Percentiles rank a stretch among this genome's conserved stretches.
These are phyloP conservation scores for Suillia variegata DNA, from an alignment of 2,888 invertebrate species.

Conservation along the genomic window DNA sequence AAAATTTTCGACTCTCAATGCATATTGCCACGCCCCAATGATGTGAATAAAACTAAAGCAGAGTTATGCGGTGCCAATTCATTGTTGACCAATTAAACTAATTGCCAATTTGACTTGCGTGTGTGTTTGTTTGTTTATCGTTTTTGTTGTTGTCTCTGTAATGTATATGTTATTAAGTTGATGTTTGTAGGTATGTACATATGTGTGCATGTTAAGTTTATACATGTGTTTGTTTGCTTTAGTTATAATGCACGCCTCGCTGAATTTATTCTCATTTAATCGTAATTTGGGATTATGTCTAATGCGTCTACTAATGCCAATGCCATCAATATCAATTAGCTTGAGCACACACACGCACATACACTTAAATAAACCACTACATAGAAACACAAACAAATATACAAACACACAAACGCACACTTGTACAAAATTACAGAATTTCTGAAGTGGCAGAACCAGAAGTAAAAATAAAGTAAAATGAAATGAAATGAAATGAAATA, in stretches of 20 bases:
- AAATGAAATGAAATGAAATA: no score
- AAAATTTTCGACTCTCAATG: not conserved
- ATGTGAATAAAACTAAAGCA: no score
- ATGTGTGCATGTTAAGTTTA: not conserved
- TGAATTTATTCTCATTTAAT: slow-evolving; percentile 36
- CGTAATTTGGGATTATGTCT: slow-evolving; percentile 38
- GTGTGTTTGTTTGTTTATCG: not conserved
- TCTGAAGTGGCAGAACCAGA: no score
- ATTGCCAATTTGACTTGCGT: slow-evolving; percentile 24
- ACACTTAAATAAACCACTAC: slow-evolving; percentile 8
- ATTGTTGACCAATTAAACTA: slow-evolving; percentile 36
- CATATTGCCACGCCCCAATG: no score
- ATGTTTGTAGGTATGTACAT: slow-evolving; percentile 10
- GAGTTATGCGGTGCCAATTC: slow-evolving; percentile 1
- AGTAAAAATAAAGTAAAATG: no score
- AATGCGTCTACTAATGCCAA: slow-evolving; percentile 33
- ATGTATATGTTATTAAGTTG: slow-evolving; percentile 19
- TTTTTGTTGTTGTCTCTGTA: no score
- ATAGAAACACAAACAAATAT: no score
- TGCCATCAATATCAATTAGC: slow-evolving; percentile 38
- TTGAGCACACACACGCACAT: slow-evolving; percentile 4
- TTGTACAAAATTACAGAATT: no score
- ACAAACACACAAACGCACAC: no score
- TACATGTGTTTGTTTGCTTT: slow-evolving; percentile 17
- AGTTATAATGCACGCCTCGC: slow-evolving; percentile 32